Base-by-base conservation (phyloP, 2,113 vertebrate species). In the Microcebus murinus region DNA sequence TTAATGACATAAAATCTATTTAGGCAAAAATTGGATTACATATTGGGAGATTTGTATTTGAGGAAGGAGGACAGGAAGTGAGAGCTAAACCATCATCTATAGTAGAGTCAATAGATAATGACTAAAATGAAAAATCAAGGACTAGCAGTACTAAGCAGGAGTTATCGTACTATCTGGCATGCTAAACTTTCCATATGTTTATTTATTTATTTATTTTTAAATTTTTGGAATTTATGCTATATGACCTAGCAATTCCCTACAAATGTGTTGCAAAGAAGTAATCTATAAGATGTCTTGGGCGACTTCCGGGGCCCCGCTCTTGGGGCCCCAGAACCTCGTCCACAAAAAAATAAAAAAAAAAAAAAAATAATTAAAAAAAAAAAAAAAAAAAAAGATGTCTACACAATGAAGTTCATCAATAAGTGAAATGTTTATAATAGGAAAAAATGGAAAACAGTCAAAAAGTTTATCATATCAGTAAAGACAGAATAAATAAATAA, bases 1-100 rank as follows among this genome's bases (percentile, higher is more conserved):
- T 84, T 84, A 79, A 93, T 45, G 42, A 74, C 11, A 88, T 67
- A 95, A 96, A 68, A 70, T 92, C 77, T 92, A 63, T 57, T 74
- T 48, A 83, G 55, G 34, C 27, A 77, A 70, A 89, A 48, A 84
- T 63, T 59, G 77, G 42, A 25, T 59, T 79, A 70, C 45, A 23
- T 93, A 48, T 59, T 85, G 25, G 21, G 34, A 11, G 21, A 63
- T 79, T 63, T 45, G 20, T 85, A 48, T 65, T 82, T 74, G 23
- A n/a, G 76, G 45, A 61, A 63, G 29, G 87, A 21, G 76, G 67
- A 55, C n/a, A 36, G 18, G 29, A 92, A 63, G 9, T 73, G 27
- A 27, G 13, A 87, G 31, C 36, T 91, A 81, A 95, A 87, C 39
- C 50, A 15, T 85, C 27, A 52, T 86, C 73, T 45, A 25, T 52